Conservation (phyloP, 2,797 vertebrate species). For the Chaunax sp. region DNA sequence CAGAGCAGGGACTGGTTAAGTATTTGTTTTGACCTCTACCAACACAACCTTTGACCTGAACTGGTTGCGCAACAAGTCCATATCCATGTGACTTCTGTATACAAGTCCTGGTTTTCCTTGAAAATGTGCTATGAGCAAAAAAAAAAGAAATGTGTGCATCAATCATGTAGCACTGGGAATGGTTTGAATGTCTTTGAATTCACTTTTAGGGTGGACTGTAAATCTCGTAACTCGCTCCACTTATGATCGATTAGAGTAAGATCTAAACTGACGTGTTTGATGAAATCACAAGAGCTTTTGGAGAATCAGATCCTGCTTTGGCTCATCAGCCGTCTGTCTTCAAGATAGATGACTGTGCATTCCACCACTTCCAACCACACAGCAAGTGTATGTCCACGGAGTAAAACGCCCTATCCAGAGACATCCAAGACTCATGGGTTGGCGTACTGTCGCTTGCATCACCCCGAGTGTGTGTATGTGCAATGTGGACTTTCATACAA, state of each 20-base stretch:
- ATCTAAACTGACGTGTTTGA: neutral
- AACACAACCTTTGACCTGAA: conserved; percentile 6
- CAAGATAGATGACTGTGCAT: neutral
- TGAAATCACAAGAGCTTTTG: neutral
- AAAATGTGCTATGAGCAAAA: conserved; percentile 4
- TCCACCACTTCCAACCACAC: neutral
- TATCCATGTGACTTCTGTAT: conserved; percentile 25
- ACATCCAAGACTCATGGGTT: neutral
- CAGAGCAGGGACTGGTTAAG: neutral
- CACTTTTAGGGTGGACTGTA: neutral
- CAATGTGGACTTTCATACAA: too few species aligned
- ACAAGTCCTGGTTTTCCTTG: neutral
- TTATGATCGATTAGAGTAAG: neutral
- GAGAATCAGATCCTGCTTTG: neutral
- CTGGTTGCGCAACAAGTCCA: neutral
- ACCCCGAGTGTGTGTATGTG: neutral
- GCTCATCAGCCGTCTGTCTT: conserved; percentile 1
- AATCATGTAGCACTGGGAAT: neutral
- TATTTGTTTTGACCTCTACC: conserved; percentile 11
- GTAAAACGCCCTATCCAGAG: neutral
- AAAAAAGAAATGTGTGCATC: neutral
- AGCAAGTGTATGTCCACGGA: conserved; percentile 9
- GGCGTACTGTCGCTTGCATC: conserved; percentile 4
- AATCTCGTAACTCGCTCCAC: neutral
- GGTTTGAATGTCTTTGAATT: too few species aligned